Base-by-base conservation (phyloP, 2,888 invertebrate genomes). In the Oligia latruncula region DNA sequence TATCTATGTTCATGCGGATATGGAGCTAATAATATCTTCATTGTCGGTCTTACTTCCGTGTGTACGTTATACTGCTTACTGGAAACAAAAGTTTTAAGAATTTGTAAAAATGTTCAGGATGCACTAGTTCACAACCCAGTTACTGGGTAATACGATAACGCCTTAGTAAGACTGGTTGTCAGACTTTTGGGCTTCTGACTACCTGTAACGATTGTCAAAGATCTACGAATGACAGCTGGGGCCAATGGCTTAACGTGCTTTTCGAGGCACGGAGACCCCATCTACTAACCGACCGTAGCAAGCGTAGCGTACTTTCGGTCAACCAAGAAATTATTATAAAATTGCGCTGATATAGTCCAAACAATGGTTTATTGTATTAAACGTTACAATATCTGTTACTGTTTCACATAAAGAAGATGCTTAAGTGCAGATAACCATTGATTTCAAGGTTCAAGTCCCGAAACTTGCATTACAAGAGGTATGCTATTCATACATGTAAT, bases 21-120 rank as follows among this genome's bases (percentile, higher is more conserved):
- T 79, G 46, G 0, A 71, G 29, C 84, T 86, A 73, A 71, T 71
- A 87, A 83, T 83, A 83, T 74, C 79, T 76, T 83, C 72, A 67
- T 75, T 83, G 83, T 74, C 73, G 35, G 13, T 9, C 6, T 62
- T 58, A 60, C 75, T 83, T 86, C 83, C 87, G 75, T 67, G 15
- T 70, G 20, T 20, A 3, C 23, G 58, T n/a, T 15, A 46, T 68
- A 62, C 29, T 71, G 29, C 4, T 62, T 52, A 40, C 35, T 82
- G 8, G 4, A 67, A 67, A 13, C 13, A 35, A 66, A 82, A 23
- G 17, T 67, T 65, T 40, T 65, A 46, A 13, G 2, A 43, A 62
- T 67, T 60, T 15, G 13, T 8, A 15, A 49, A 65, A 49, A 43
- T 64, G 2, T 74, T 49, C 0, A 11, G 11, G 13, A 49, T 49